Conservation (phyloP, 2,113 vertebrate species). For the Beaufortia kweichowensis region DNA sequence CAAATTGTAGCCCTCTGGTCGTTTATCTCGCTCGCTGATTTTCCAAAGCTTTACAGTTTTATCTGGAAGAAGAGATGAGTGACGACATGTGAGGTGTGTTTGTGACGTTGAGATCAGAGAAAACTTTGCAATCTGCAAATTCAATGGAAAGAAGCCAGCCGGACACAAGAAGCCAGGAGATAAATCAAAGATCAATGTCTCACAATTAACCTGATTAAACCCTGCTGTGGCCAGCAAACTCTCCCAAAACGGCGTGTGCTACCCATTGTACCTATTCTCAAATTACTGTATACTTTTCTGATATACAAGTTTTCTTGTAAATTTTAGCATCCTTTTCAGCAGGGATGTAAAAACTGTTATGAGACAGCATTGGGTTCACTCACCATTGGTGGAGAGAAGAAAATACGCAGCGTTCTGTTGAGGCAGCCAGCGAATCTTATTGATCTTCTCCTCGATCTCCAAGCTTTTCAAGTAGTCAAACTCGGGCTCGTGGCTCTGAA, state of each 20-base stretch:
- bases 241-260: conserved; percentile 6
- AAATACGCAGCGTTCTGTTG: conserved; percentile 90
- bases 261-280: background rate
- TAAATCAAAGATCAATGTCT: conserved; percentile 33
- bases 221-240: conserved; percentile 13
- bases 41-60: conserved; percentile 93
- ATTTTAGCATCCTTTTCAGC: too few relatives aligned
- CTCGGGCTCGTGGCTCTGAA: conserved; percentile 92
- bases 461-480: conserved; percentile 93
- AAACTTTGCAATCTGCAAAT: background rate
- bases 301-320: too few relatives aligned
- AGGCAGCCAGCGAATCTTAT: conserved; percentile 90
- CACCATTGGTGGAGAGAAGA: conserved; percentile 89
- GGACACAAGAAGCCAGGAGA: conserved; percentile 33
- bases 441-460: conserved; percentile 93
- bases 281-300: too few relatives aligned
- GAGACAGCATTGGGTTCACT: background rate
- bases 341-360: background rate
- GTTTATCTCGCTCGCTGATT: conserved; percentile 86
- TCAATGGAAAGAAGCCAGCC: conserved; percentile 10
- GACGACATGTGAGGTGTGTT: background rate
- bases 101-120: background rate
- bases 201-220: conserved; percentile 47
- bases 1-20: conserved; percentile 87
- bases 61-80: conserved; percentile 66